Percentiles rank a stretch among this genome's conserved stretches.
Evolutionary conservation across 2,888 invertebrate genomes (phyloP).

Genomic region (Habroteleia sp.): DNA sequence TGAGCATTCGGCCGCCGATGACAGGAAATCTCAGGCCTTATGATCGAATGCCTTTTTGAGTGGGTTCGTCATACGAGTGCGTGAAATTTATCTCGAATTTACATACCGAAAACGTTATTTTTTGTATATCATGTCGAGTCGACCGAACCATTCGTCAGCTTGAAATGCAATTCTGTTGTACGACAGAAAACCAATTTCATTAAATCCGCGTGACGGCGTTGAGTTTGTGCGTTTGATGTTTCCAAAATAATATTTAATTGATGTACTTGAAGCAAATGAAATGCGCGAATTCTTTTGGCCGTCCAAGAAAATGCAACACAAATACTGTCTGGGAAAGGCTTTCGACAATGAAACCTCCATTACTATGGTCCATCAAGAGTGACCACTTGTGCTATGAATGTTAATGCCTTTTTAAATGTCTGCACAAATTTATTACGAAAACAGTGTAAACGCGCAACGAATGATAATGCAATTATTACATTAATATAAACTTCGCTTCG

Average conservation of each 20-base stretch:
- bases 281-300: neutral
- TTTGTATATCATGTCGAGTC: slow-evolving; percentile 38
- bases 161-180: slow-evolving; percentile 61
- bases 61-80: slow-evolving; percentile 40
- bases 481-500: slow-evolving; percentile 16
- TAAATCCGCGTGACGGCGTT: slow-evolving; percentile 60
- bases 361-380: no score
- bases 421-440: neutral
- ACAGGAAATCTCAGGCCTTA: slow-evolving; percentile 62
- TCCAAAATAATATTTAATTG: slow-evolving; percentile 52
- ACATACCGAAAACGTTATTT: slow-evolving; percentile 59
- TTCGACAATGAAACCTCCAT: no score
- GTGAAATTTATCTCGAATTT: slow-evolving; percentile 58
- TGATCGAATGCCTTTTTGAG: slow-evolving; percentile 61
- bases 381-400: no score
- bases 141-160: slow-evolving; percentile 54
- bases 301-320: neutral
- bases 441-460: neutral
- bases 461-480: slow-evolving; percentile 1
- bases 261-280: slow-evolving; percentile 20
- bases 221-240: slow-evolving; percentile 51
- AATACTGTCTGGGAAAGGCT: no score
- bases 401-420: no score
- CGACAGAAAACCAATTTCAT: slow-evolving; percentile 64
- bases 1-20: slow-evolving; percentile 52